Evolutionary conservation across 1,140 invertebrate species (phyloP).

Genomic region (Macrostomum lignano): DNA sequence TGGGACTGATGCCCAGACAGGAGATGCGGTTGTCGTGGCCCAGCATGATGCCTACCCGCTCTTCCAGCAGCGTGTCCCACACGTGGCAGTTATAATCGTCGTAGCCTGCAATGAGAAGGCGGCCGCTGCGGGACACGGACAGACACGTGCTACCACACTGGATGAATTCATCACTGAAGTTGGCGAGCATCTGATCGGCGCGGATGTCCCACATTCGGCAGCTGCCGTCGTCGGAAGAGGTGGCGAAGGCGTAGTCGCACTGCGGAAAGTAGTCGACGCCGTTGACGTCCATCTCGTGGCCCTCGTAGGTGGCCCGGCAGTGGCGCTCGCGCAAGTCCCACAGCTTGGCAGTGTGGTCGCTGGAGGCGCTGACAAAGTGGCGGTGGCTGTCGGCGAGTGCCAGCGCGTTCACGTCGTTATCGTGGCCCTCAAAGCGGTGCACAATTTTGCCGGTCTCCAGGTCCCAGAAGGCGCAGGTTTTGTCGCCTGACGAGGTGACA

Average conservation of each 20-base stretch:
- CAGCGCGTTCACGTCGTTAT: conserved; percentile 9
- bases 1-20: conserved; percentile 80
- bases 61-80: conserved; percentile 4
- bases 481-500: conserved; percentile 10
- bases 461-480: conserved; percentile 15
- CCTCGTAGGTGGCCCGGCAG: conserved; percentile 1
- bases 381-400: background rate
- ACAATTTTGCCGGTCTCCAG: conserved; percentile 10
- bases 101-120: conserved; percentile 4
- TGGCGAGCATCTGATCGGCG: conserved; percentile 4
- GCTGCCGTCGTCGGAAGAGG: conserved; percentile 1
- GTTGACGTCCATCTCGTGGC: conserved; percentile 5
- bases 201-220: conserved; percentile 5
- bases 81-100: conserved; percentile 6
- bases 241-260: conserved; percentile 1
- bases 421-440: conserved; percentile 7
- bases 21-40: conserved; percentile 86
- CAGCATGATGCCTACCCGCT: conserved; percentile 50
- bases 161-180: conserved; percentile 4
- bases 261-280: conserved; percentile 5
- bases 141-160: conserved; percentile 1
- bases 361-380: conserved; percentile 2
- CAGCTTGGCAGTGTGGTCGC: background rate
- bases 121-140: background rate
- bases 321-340: conserved; percentile 4